Conservation (phyloP, 2,888 invertebrate genomes). For the Parascotia fuliginaria region DNA sequence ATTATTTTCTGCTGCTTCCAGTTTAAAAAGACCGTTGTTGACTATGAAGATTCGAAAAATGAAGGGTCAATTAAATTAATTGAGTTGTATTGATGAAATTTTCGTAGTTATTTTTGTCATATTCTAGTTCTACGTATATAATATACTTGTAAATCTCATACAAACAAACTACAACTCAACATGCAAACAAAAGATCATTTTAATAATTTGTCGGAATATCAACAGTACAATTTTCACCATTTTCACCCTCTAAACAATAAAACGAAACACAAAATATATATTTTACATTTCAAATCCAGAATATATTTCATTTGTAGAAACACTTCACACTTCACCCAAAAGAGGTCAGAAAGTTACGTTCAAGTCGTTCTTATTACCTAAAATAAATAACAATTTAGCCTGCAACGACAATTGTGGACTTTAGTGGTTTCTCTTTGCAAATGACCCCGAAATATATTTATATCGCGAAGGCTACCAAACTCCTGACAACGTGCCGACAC, state of each 20-base stretch:
- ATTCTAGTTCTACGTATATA: no score
- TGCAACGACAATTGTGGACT: conserved; percentile 14
- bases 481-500: conserved; percentile 19
- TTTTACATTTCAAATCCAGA: conserved; percentile 12
- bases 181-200: conserved; percentile 3
- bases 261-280: conserved; percentile 12
- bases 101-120: no score
- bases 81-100: no score
- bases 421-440: conserved; percentile 9
- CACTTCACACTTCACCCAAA: conserved; percentile 21
- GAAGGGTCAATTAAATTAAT: no score
- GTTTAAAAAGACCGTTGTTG: neutral
- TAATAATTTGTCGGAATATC: conserved; percentile 9
- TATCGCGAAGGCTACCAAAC: conserved; percentile 33
- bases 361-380: neutral
- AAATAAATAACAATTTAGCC: conserved; percentile 18
- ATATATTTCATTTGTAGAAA: conserved; percentile 15
- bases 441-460: conserved; percentile 20
- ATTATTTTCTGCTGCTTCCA: neutral
- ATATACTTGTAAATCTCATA: neutral
- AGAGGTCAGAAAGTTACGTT: conserved; percentile 13
- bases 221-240: conserved; percentile 1
- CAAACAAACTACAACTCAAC: no score
- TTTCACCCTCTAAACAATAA: conserved; percentile 8
- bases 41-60: neutral